These are phyloP conservation scores for Acrobasis consociella DNA, from an alignment of 2,888 invertebrate genomes.

Conservation along the genomic window DNA sequence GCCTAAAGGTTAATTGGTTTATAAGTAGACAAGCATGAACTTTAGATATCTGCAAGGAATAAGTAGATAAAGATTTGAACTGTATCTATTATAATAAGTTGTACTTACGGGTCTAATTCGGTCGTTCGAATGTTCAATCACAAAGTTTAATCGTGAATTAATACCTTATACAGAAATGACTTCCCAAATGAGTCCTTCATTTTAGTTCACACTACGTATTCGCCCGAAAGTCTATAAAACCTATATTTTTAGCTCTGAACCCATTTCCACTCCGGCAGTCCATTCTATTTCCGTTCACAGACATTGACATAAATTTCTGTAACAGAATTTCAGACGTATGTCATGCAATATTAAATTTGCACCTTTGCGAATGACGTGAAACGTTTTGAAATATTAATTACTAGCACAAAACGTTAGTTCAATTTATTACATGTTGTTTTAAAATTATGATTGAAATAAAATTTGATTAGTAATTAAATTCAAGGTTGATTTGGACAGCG, in stretches of 20 bases:
- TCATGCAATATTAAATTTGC: conserved; percentile 24
- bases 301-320: conserved; percentile 60
- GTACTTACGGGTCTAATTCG: no score
- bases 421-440: background rate
- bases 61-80: no score
- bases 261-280: conserved; percentile 47
- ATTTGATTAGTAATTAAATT: background rate
- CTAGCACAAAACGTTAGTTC: background rate
- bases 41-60: no score
- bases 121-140: no score
- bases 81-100: no score
- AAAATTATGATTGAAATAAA: background rate
- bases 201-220: background rate
- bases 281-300: conserved; percentile 65
- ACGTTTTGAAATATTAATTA: conserved; percentile 9
- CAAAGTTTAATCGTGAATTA: no score
- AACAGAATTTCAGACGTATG: conserved; percentile 42
- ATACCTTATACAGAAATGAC: background rate
- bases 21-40: no score
- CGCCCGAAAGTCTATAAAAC: conserved; percentile 27
- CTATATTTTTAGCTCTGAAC: conserved; percentile 39
- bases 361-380: conserved; percentile 4
- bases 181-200: background rate
- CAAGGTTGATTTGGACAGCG: background rate
- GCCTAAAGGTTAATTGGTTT: no score